Conservation (phyloP, 1,140 invertebrate genomes). For the Doryteuthis pealeii region DNA sequence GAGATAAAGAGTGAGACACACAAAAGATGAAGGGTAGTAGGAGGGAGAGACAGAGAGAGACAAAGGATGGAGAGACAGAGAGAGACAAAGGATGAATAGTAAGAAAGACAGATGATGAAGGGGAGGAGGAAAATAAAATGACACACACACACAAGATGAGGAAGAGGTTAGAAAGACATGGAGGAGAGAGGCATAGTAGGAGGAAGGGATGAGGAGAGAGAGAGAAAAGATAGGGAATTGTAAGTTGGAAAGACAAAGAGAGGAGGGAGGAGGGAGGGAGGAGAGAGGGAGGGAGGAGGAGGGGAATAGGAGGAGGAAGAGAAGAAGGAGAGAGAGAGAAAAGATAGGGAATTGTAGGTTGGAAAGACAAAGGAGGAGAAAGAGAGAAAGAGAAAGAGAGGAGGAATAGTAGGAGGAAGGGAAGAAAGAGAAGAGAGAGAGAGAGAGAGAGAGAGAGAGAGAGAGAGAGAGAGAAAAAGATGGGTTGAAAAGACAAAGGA, state of each 20-base stretch:
- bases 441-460: background rate
- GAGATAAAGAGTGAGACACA: too few relatives aligned
- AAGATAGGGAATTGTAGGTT: background rate
- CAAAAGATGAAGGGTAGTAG: too few relatives aligned
- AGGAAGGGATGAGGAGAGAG: background rate
- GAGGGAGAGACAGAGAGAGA: too few relatives aligned
- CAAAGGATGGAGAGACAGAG: too few relatives aligned
- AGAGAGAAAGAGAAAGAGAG: background rate
- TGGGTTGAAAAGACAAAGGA: background rate
- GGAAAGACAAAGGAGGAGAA: background rate
- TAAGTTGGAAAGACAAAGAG: constrained; percentile 15
- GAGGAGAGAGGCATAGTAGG: background rate
- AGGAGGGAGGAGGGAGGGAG: constrained; percentile 21
- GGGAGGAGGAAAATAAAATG: too few relatives aligned
- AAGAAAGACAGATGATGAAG: too few relatives aligned
- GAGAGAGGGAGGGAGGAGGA: constrained; percentile 16
- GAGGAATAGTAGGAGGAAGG: background rate
- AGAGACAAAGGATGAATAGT: too few relatives aligned
- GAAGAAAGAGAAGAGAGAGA: background rate
- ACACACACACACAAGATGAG: background rate
- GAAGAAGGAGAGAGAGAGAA: background rate
- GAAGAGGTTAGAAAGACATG: background rate
- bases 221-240: background rate
- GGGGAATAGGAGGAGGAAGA: background rate
- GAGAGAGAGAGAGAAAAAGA: constrained; percentile 2